Conservation (phyloP, 2,888 invertebrate species). For the Cabera pusaria region DNA sequence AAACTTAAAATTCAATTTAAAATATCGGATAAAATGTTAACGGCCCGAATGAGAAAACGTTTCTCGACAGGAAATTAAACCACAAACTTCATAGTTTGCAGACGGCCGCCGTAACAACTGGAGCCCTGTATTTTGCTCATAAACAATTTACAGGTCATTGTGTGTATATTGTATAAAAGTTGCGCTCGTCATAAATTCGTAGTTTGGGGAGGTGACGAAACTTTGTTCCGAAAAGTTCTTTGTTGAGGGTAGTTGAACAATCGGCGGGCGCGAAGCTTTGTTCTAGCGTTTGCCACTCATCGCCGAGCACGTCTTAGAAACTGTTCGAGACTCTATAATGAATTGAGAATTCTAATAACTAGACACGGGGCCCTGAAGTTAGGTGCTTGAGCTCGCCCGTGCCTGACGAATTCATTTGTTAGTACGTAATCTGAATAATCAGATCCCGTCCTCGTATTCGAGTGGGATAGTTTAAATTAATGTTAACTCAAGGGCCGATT, state of each 20-base stretch:
- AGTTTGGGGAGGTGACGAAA: conserved; percentile 27
- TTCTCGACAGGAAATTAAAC: conserved; percentile 36
- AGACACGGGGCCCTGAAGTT: conserved; percentile 30
- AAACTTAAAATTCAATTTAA: conserved; percentile 22
- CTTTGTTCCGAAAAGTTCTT: conserved; percentile 40
- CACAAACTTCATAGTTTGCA: conserved; percentile 31
- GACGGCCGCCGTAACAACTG: conserved; percentile 23
- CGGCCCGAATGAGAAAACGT: conserved; percentile 27
- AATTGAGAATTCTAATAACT: conserved; percentile 43
- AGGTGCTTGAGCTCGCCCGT: conserved; percentile 31
- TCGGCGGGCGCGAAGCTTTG: conserved; percentile 41
- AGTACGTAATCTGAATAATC: conserved; percentile 36
- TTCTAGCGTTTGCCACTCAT: conserved; percentile 39
- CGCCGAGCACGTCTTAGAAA: conserved; percentile 33
- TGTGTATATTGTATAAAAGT: conserved; percentile 34
- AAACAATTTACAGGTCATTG: conserved; percentile 34
- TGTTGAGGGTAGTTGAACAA: conserved; percentile 38
- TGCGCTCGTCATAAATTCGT: conserved; percentile 33
- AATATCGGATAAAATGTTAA: conserved; percentile 26
- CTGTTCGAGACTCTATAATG: conserved; percentile 33
- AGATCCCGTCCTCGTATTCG: conserved; percentile 27
- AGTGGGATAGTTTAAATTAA: conserved; percentile 31
- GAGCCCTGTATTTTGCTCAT: conserved; percentile 25
- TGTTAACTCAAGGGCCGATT: conserved; percentile 22
- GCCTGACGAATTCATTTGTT: conserved; percentile 36